Conservation (phyloP, 2,888 invertebrate genomes). For the Aporophyla nigra region DNA sequence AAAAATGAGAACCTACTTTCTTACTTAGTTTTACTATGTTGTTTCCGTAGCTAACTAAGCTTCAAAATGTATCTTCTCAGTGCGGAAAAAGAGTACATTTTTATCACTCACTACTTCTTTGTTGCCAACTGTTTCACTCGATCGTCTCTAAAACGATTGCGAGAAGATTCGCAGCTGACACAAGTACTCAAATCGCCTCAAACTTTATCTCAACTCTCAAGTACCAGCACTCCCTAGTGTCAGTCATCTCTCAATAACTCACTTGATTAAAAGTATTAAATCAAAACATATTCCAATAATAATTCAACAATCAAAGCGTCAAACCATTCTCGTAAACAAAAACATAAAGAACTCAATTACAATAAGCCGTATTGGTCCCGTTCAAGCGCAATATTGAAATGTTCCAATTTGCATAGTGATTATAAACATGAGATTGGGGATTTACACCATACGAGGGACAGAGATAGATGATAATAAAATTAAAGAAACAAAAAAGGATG, state of each 20-base stretch:
- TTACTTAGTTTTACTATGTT: not conserved
- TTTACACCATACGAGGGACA: slow-evolving; percentile 73
- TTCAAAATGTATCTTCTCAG: not conserved
- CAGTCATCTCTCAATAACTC: slow-evolving; percentile 9
- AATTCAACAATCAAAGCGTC: slow-evolving; percentile 62
- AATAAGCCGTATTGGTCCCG: slow-evolving; percentile 81
- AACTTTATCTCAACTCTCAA: slow-evolving; percentile 43
- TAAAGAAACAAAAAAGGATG: slow-evolving; percentile 65
- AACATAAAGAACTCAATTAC: slow-evolving; percentile 82
- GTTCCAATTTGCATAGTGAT: slow-evolving; percentile 88
- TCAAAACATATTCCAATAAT: slow-evolving; percentile 51
- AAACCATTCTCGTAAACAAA: slow-evolving; percentile 73
- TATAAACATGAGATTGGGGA: slow-evolving; percentile 83
- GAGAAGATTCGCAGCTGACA: slow-evolving; percentile 51
- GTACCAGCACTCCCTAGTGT: slow-evolving; percentile 22
- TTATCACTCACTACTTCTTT: slow-evolving; percentile 11
- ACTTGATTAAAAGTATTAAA: slow-evolving; percentile 36
- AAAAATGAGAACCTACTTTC: not conserved
- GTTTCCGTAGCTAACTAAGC: not conserved
- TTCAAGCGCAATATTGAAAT: slow-evolving; percentile 85
- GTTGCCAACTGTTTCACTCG: slow-evolving; percentile 32
- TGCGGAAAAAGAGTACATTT: not conserved
- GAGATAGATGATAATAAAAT: slow-evolving; percentile 68
- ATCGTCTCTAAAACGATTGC: slow-evolving; percentile 15
- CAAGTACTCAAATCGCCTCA: slow-evolving; percentile 26